Evolutionary conservation across 1,140 invertebrate species (phyloP), one percentile per base, ranked within the genome.

Genomic region (Argopecten irradians): DNA sequence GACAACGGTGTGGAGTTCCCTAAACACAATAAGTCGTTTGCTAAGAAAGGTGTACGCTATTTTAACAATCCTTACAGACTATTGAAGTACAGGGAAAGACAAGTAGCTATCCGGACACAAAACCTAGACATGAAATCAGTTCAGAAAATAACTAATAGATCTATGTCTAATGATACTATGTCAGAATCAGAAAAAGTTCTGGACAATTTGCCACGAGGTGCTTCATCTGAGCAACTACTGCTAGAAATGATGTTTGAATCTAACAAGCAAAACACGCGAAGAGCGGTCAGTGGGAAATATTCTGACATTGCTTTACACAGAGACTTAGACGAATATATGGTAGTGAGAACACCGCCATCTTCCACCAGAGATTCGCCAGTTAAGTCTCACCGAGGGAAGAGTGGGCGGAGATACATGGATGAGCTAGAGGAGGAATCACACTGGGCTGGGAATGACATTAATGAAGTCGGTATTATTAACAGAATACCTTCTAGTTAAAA

Each of bases 11-110:
- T 5, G 1, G 55, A 71, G 5, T 71, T 71, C 55, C 55, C 55
- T n/a, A 36, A 71, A 32, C 34, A 71, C 33, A 86, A 71, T 83
- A 89, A 87, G 11, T 86, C 87, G 22, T 90, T 88, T 35, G 82
- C 83, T 2, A 87, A 88, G 16, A 88, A 88, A 28, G 89, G 89
- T 46, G 43, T 90, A n/a, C 83, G 46, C 14, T 36, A 55, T 2
- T 88, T 88, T 28, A 90, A 90, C 43, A 90, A 90, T 35, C 89
- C 89, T 1, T 90, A 90, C n/a, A 82, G 89, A 85, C 82, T 71
- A 71, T 22, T 90, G 0, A 90, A 90, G 82, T 19, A 71, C 41
- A 71, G 88, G 36, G 88, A 89, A 46, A 89, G 55, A 71, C 55
- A 55, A n/a, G 87, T 88, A 13, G 36, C 84, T 34, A 34, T 88